Conservation (phyloP, 1,140 invertebrate species). For the Physella acuta region DNA sequence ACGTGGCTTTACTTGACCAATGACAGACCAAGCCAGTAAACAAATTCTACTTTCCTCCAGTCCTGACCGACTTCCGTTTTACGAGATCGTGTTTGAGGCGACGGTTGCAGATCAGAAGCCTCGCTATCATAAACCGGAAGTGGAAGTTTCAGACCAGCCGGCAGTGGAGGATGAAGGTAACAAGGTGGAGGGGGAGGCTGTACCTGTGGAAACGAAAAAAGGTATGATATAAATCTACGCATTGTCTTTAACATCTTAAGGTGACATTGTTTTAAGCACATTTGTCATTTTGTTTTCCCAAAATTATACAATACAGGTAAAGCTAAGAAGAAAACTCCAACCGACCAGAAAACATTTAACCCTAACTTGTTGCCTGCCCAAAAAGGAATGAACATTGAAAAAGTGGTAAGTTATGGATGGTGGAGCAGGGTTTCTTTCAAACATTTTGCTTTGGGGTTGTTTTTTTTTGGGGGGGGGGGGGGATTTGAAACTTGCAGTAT, state of each 20-base stretch:
- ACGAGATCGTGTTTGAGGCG: slow-evolving; percentile 51
- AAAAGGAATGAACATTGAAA: slow-evolving; percentile 16
- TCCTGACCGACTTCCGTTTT: slow-evolving; percentile 51
- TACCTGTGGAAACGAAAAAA: slow-evolving; percentile 42
- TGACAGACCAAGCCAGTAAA: too few species aligned
- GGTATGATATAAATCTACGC: slow-evolving; percentile 26
- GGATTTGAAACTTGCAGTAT: too few species aligned
- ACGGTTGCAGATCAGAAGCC: slow-evolving; percentile 42
- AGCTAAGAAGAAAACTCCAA: neutral
- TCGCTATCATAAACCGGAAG: slow-evolving; percentile 30
- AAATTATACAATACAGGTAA: too few species aligned
- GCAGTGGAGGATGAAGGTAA: slow-evolving; percentile 13
- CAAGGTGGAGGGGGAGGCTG: slow-evolving; percentile 24
- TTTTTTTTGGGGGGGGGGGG: too few species aligned
- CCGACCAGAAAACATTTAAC: neutral
- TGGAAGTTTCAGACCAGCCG: slow-evolving; percentile 14
- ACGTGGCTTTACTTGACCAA: too few species aligned
- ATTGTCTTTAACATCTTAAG: neutral
- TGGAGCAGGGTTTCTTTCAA: too few species aligned
- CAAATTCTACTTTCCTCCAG: too few species aligned
- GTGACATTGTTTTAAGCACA: neutral
- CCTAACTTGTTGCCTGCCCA: slow-evolving; percentile 6
- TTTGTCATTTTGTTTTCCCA: too few species aligned
- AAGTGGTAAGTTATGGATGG: slow-evolving; percentile 20
- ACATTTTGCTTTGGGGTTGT: too few species aligned